A percentile compares a stretch with the other conserved stretches of the same genome.
Conservation (phyloP, 2,113 vertebrate genomes). For the Aspidoscelis tigris region DNA sequence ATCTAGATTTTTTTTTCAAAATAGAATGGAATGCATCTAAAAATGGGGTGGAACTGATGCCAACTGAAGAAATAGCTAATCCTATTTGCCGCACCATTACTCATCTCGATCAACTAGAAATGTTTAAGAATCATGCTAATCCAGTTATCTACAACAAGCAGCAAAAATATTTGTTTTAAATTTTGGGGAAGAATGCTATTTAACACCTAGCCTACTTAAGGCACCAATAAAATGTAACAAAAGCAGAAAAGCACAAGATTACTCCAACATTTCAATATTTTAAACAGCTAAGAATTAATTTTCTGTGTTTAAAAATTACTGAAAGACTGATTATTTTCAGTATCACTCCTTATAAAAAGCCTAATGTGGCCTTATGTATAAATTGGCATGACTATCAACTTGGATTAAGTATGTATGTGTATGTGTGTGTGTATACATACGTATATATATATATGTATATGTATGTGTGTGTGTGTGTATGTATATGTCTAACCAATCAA, state of each 20-base stretch:
- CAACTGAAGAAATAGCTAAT: neutral
- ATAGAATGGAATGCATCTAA: neutral
- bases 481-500: neutral
- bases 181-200: neutral
- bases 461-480: no score
- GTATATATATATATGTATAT: no score
- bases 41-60: neutral
- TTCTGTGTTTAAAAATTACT: no score
- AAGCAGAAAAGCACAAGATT: neutral
- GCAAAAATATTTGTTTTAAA: neutral
- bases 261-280: neutral
- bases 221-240: neutral
- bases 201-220: neutral
- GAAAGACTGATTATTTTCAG: neutral
- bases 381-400: neutral
- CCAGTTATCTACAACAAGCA: neutral
- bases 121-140: neutral
- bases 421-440: no score
- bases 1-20: neutral
- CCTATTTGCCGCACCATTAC: neutral
- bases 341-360: neutral
- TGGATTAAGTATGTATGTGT: neutral
- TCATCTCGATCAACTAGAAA: neutral
- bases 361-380: neutral
- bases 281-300: no score